Evolutionary conservation across 2,113 vertebrate genomes (phyloP).

Genomic region (Sturnus vulgaris): DNA sequence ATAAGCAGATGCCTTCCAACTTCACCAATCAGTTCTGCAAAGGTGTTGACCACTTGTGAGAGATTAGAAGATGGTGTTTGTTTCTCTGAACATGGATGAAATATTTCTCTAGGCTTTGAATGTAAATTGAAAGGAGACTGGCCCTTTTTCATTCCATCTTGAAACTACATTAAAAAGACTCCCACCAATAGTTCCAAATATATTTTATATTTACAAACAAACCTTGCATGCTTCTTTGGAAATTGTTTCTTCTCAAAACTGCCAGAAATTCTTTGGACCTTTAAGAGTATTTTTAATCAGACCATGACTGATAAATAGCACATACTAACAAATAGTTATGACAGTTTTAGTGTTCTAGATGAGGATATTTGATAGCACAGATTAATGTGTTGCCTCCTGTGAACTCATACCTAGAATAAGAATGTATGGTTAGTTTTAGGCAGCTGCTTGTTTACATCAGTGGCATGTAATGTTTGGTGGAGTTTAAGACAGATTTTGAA

Average conservation of each 20-base stretch:
- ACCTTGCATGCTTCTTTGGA: not conserved
- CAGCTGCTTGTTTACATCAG: not conserved
- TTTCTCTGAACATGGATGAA: slow-evolving; percentile 40
- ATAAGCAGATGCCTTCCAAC: not conserved
- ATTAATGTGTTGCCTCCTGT: not conserved
- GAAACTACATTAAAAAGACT: not conserved
- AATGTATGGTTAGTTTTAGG: not conserved
- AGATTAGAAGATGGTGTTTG: not conserved
- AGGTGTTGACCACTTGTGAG: not conserved
- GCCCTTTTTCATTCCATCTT: not conserved
- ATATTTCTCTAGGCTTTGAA: slow-evolving; percentile 30
- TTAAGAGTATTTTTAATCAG: not conserved
- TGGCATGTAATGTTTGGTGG: not conserved
- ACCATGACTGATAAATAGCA: not conserved
- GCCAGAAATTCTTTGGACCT: not conserved
- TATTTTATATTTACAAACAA: not conserved
- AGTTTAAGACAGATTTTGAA: not conserved
- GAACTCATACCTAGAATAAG: not conserved
- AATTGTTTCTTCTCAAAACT: not conserved
- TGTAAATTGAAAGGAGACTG: slow-evolving; percentile 21
- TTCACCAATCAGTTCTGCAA: not conserved
- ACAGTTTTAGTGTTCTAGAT: not conserved
- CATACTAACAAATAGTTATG: not conserved
- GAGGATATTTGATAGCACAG: not conserved
- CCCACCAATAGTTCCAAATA: not conserved